These are phyloP conservation scores for Pao palembangensis DNA, from an alignment of 2,113 vertebrate genomes.

Conservation along the genomic window DNA sequence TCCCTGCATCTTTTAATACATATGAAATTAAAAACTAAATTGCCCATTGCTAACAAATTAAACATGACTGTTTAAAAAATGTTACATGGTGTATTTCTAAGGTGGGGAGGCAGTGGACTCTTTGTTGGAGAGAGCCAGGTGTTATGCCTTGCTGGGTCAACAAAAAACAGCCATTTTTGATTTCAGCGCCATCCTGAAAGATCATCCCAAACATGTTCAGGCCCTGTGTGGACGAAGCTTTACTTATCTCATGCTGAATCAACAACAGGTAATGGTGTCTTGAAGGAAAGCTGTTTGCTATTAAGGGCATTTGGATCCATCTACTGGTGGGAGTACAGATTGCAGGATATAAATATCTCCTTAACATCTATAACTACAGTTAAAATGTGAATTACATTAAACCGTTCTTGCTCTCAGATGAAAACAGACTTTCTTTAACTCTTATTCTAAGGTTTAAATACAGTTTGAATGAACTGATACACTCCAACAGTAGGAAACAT, in stretches of 20 bases:
- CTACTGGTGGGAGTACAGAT: no score
- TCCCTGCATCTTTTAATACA: no score
- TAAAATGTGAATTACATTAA: no score
- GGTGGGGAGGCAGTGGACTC: conserved; percentile 80
- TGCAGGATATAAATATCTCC: no score
- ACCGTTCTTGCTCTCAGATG: no score
- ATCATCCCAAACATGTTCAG: conserved; percentile 73
- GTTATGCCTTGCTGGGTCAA: conserved; percentile 85
- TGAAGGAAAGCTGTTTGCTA: background rate
- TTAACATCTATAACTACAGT: no score
- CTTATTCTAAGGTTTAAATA: no score
- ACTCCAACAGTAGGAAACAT: background rate
- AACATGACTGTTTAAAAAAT: background rate
- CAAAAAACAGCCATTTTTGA: conserved; percentile 91
- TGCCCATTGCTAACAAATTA: background rate
- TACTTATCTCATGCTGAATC: conserved; percentile 81
- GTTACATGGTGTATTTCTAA: conserved; percentile 39
- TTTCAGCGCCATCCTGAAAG: conserved; percentile 81
- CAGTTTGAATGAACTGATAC: no score
- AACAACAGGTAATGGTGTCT: conserved; percentile 78
- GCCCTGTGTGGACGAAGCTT: conserved; percentile 88
- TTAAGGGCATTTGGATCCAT: no score
- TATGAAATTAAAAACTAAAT: background rate
- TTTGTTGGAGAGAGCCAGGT: conserved; percentile 82
- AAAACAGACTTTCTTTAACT: no score